Evolutionary conservation across 1,140 invertebrate genomes (phyloP), one percentile per base, ranked within the genome.

Genomic region (Drosophila ananassae): DNA sequence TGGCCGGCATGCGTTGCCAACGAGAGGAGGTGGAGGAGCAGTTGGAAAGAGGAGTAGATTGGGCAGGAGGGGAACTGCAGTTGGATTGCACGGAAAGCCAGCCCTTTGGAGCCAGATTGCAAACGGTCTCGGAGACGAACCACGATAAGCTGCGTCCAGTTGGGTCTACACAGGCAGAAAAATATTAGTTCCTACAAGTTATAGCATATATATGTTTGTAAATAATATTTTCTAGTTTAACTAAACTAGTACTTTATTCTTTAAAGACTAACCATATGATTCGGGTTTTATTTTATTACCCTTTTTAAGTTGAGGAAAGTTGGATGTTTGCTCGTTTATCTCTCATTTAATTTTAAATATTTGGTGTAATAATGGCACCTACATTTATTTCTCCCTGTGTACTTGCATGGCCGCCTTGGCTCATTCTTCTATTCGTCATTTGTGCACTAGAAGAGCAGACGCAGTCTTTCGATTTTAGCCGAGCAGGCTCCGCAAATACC

Each of bases 381-480:
- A 41, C 3, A n/a, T 13, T 13, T 13, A 13, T 41, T 44, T 21
- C 3, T 44, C 13, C 1, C 34, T 17, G 58, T 62, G 50, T 44
- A 52, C 9, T 24, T 54, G 48, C 39, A 51, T 59, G 69, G 60
- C 61, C 54, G 71, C 32, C 28, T 51, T 21, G 51, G 64, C 55
- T 54, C 39, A 73, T 59, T 89, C 83, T 87, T 89, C 82, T 87
- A 87, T 87, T 87, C 82, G 82, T 89, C 82, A 87, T 84, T 68
- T 58, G 73, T 55, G 52, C 61, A 79, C 79, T 87, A 89, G 83
- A 77, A 59, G 53, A 68, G 22, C 55, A 52, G 52, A 41, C 41
- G 30, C 53, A 66, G 51, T 51, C 62, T 59, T 69, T 75, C 47
- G 72, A 71, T 74, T 87, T 80, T 63, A 69, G 78, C 71, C 76